phyloP scores from a whole-genome alignment of 2,113 vertebrate species.

The Phocoena phocoena region DNA sequence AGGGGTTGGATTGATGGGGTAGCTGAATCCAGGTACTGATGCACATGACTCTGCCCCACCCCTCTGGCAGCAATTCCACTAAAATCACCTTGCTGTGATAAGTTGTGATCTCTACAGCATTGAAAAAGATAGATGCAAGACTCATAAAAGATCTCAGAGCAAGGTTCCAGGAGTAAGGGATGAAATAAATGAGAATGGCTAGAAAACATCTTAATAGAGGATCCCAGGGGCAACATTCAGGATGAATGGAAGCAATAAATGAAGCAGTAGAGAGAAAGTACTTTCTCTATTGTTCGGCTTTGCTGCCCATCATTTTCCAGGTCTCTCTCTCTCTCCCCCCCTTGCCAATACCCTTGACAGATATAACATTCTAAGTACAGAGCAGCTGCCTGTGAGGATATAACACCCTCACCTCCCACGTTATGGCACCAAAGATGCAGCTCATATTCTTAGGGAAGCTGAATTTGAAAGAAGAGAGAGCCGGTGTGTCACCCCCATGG shows the following conservation, averaged over 20 bases:
- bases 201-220: neutral
- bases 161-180: neutral
- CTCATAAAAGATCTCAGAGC: neutral
- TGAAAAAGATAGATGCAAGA: neutral
- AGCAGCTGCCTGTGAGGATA: slow-evolving; percentile 61
- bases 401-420: slow-evolving; percentile 59
- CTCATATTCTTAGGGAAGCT: slow-evolving; percentile 44
- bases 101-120: neutral
- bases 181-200: neutral
- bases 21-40: neutral
- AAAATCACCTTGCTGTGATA: neutral
- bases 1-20: neutral
- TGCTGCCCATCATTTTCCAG: slow-evolving; percentile 23
- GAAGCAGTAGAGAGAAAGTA: neutral
- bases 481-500: neutral
- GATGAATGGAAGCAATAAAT: neutral
- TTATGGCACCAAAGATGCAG: slow-evolving; percentile 12
- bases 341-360: slow-evolving; percentile 47
- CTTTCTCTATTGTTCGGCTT: neutral
- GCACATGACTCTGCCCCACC: neutral
- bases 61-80: neutral
- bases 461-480: slow-evolving; percentile 42
- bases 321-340: neutral
- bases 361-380: slow-evolving; percentile 19
- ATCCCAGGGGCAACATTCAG: neutral